Evolutionary conservation across 92 coral and sea anemone species (phyloP).

Genomic region (Ricordea florida): DNA sequence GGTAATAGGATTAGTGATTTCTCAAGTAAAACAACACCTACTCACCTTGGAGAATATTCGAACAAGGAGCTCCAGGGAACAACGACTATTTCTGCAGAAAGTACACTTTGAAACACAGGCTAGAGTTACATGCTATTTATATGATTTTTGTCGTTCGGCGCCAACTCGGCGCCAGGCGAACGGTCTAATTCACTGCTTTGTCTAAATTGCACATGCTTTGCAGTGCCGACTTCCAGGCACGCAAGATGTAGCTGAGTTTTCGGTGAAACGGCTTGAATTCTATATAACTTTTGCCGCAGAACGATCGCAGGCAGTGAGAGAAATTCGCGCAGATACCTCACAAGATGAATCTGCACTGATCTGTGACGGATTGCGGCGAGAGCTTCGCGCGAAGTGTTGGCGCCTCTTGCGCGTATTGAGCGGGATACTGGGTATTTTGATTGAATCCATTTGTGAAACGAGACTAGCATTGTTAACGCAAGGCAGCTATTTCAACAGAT

Average conservation of each 20-base stretch:
- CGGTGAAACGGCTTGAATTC: constrained; percentile 10
- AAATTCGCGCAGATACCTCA: constrained; percentile 22
- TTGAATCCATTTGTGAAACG: constrained; percentile 65
- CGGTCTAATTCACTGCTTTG: constrained; percentile 94
- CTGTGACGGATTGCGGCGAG: constrained; percentile 24
- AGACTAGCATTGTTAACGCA: constrained; percentile 15
- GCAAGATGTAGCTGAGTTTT: constrained; percentile 92
- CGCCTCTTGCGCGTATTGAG: constrained; percentile 82
- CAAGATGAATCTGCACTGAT: constrained; percentile 13
- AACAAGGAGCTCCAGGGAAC: constrained; percentile 35
- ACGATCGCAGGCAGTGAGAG: constrained; percentile 19
- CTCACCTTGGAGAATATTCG: constrained; percentile 62
- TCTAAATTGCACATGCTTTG: constrained; percentile 92
- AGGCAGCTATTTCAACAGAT: neutral
- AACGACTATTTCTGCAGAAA: constrained; percentile 78
- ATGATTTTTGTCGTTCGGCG: constrained; percentile 88
- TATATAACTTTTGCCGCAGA: constrained; percentile 33
- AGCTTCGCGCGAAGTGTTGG: constrained; percentile 62
- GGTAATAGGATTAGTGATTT: constrained; percentile 63
- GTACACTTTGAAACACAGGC: constrained; percentile 78
- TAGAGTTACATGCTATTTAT: constrained; percentile 95
- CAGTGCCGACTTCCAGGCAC: constrained; percentile 92
- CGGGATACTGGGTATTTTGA: constrained; percentile 76
- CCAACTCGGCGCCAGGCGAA: constrained; percentile 90
- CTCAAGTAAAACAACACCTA: constrained; percentile 60